phyloP scores from a whole-genome alignment of 2,113 vertebrate species.

The Dasyprocta punctata region DNA sequence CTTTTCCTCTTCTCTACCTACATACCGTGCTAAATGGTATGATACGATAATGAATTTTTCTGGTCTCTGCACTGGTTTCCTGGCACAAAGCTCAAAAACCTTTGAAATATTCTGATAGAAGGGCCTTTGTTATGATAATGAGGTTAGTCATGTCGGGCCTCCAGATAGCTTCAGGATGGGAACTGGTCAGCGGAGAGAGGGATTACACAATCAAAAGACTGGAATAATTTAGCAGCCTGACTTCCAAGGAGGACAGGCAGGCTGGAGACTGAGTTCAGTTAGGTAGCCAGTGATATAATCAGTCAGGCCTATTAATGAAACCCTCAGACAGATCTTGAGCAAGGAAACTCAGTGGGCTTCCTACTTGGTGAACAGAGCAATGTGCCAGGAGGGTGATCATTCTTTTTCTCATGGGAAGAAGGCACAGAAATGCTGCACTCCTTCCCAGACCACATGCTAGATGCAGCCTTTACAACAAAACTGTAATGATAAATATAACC shows the following conservation, averaged over 20 bases:
- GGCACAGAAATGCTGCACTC: not conserved
- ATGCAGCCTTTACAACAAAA: not conserved
- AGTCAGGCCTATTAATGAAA: not conserved
- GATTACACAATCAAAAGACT: too few relatives aligned
- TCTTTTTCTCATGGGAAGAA: not conserved
- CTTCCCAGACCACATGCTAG: rapidly evolving
- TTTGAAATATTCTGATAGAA: not conserved
- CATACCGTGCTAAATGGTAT: not conserved
- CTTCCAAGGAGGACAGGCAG: not conserved
- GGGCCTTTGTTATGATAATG: not conserved
- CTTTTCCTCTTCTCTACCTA: too few relatives aligned
- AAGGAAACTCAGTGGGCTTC: not conserved
- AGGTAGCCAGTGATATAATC: too few relatives aligned
- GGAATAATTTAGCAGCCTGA: not conserved
- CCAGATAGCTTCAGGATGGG: not conserved
- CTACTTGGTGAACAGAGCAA: not conserved
- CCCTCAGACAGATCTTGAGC: not conserved
- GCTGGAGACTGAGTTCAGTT: not conserved
- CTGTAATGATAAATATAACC: not conserved
- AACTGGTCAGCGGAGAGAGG: not conserved
- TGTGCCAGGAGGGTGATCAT: not conserved
- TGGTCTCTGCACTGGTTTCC: not conserved
- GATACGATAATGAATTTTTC: not conserved
- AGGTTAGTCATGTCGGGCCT: rapidly evolving
- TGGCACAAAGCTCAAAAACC: not conserved